phyloP scores from a whole-genome alignment of 2,113 vertebrate species.

The Carollia perspicillata region DNA sequence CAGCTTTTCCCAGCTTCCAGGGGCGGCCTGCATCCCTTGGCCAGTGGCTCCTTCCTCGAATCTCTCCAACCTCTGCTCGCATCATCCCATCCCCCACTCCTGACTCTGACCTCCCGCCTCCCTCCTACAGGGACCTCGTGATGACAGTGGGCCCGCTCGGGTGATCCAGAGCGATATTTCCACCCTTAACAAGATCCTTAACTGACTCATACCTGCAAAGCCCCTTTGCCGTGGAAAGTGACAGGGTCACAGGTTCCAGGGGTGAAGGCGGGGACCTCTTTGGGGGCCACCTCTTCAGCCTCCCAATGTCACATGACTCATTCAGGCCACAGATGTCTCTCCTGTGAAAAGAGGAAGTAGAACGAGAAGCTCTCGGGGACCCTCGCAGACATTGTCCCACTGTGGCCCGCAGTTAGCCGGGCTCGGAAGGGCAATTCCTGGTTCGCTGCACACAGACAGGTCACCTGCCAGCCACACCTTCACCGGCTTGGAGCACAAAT shows the following conservation, averaged over 20 bases:
- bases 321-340: background rate
- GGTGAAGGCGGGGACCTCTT: background rate
- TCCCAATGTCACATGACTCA: too few species aligned
- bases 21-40: fast-evolving
- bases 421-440: background rate
- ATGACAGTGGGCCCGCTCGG: fast-evolving
- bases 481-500: fast-evolving
- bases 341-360: background rate
- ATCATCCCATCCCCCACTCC: fast-evolving
- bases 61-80: fast-evolving
- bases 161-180: background rate
- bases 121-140: background rate
- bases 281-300: background rate
- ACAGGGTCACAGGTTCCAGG: background rate
- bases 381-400: fast-evolving
- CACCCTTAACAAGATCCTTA: background rate
- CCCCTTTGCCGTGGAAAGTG: background rate
- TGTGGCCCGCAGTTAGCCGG: fast-evolving
- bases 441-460: fast-evolving
- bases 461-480: fast-evolving
- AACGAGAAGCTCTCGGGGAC: background rate
- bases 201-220: too few species aligned
- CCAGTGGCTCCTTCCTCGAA: fast-evolving
- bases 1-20: background rate
- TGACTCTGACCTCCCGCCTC: background rate